Percentiles rank a stretch among this genome's conserved stretches.
These are phyloP conservation scores for Pseudomyrmex gracilis DNA, from an alignment of 1,140 invertebrate species.

Conservation along the genomic window DNA sequence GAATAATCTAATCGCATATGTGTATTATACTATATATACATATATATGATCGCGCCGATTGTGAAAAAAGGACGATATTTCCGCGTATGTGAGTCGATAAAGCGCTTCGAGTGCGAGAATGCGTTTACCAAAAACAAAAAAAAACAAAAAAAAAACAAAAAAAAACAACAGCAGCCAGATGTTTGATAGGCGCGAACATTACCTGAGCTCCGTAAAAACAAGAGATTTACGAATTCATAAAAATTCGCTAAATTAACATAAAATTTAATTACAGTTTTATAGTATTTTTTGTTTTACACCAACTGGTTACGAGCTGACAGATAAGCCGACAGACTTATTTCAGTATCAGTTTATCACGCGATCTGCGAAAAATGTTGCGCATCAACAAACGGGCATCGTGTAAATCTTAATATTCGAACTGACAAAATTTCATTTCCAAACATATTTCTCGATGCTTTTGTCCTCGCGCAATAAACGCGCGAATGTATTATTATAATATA, in stretches of 20 bases:
- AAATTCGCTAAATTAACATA: background rate
- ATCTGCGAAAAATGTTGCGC: conserved; percentile 44
- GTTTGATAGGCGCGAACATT: background rate
- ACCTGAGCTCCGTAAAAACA: background rate
- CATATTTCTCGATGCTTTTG: conserved; percentile 49
- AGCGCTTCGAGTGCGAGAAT: background rate
- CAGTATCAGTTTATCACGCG: conserved; percentile 21
- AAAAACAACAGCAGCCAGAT: background rate
- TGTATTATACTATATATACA: conserved; percentile 29
- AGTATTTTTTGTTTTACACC: background rate
- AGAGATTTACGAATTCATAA: background rate
- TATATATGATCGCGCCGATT: background rate
- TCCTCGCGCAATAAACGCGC: conserved; percentile 37
- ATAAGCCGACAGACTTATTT: background rate
- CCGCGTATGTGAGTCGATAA: conserved; percentile 37
- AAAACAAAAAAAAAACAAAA: no score
- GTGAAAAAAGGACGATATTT: conserved; percentile 40
- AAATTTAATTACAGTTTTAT: no score
- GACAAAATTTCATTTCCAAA: conserved; percentile 38
- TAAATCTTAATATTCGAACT: conserved; percentile 51
- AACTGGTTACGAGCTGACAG: background rate
- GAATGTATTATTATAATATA: conserved; percentile 60
- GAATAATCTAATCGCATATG: conserved; percentile 59
- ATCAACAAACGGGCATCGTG: conserved; percentile 29
- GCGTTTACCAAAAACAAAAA: background rate